Evolutionary conservation across 2,113 vertebrate species (phyloP).

Genomic region (human (Homo sapiens)): GRCh38 chr3:41576001-41576500

Average conservation of each 20-base stretch:
- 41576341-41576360: fast-evolving
- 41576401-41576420: background rate
- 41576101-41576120: background rate
- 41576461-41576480: background rate
- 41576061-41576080: background rate
- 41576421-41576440: background rate
- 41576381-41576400: fast-evolving
- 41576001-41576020: background rate
- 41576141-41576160: background rate
- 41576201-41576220: background rate
- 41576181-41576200: background rate
- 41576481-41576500: background rate
- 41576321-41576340: background rate
- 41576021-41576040: background rate
- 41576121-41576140: too few species aligned
- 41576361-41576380: too few species aligned
- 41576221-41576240: background rate
- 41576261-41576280: background rate
- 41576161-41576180: background rate
- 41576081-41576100: background rate
- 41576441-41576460: background rate
- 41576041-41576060: slow-evolving; percentile 38
- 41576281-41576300: fast-evolving
- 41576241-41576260: background rate
- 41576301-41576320: fast-evolving